These are phyloP conservation scores for Trypoxylon attenuatum DNA, from an alignment of 2,888 invertebrate species.

Conservation along the genomic window DNA sequence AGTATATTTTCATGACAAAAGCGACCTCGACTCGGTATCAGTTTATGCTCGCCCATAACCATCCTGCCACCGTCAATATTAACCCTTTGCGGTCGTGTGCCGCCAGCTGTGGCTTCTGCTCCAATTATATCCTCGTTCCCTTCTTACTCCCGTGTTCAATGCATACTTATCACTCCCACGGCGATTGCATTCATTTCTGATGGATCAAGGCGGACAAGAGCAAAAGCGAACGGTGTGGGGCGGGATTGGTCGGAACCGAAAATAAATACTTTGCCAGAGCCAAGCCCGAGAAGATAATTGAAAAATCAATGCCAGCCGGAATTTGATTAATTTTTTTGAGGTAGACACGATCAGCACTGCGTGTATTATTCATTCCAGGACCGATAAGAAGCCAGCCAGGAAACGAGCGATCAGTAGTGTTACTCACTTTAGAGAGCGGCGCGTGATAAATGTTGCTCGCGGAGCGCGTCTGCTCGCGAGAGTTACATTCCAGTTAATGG, in stretches of 20 bases:
- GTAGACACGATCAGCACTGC: background rate
- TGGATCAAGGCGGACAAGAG: background rate
- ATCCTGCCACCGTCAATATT: background rate
- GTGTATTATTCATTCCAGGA: background rate
- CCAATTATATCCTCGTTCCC: background rate
- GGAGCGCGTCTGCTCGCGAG: background rate
- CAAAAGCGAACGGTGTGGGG: background rate
- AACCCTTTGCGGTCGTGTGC: background rate
- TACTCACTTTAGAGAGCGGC: background rate
- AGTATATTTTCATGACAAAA: background rate
- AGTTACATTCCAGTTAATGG: constrained; percentile 6
- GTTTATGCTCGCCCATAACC: background rate
- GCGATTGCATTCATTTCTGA: background rate
- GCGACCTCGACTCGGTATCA: background rate
- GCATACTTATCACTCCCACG: background rate
- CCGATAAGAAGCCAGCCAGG: constrained; percentile 14
- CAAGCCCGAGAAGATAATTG: constrained; percentile 1
- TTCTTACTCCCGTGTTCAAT: background rate
- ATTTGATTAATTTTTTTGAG: constrained; percentile 1
- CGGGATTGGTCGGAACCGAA: background rate
- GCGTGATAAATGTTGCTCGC: constrained; percentile 2
- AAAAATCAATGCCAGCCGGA: constrained; percentile 20
- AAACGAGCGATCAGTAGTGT: background rate
- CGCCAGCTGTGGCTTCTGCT: background rate
- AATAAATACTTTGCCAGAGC: background rate